Conservation (phyloP, 2,113 vertebrate species). For the Lethenteron camtschaticum region DNA sequence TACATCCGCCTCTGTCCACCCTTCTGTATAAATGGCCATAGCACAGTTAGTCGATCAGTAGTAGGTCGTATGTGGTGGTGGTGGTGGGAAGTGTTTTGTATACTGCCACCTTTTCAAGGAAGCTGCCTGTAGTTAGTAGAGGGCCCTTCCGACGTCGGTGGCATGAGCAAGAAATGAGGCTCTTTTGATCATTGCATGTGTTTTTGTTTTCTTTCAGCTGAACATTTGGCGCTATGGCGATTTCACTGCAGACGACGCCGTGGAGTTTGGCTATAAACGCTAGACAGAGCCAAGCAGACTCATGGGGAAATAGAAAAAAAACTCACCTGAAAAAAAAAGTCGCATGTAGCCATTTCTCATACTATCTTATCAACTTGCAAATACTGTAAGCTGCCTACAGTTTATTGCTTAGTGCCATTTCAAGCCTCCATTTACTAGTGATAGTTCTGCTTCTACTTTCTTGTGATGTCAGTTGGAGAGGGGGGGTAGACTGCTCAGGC, state of each 20-base stretch:
- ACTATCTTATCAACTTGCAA: too few relatives aligned
- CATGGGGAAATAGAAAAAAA: neutral
- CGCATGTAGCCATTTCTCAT: too few relatives aligned
- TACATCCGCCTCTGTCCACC: too few relatives aligned
- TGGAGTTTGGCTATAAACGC: slow-evolving; percentile 58
- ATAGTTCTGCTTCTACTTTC: too few relatives aligned
- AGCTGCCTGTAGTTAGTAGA: slow-evolving; percentile 19
- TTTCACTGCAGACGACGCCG: slow-evolving; percentile 57
- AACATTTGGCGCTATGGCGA: slow-evolving; percentile 84
- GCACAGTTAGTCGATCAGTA: too few relatives aligned
- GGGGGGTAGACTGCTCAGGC: too few relatives aligned
- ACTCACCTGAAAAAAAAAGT: too few relatives aligned
- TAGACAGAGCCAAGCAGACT: slow-evolving; percentile 15
- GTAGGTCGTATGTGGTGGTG: neutral
- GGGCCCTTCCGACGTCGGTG: slow-evolving; percentile 19
- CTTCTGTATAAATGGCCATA: too few relatives aligned
- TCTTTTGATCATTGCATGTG: neutral
- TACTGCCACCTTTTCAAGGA: neutral
- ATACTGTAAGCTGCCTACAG: too few relatives aligned
- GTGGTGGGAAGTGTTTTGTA: neutral
- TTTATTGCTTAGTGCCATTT: too few relatives aligned
- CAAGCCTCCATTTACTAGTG: too few relatives aligned
- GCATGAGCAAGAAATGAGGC: slow-evolving; percentile 7
- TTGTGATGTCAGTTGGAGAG: too few relatives aligned
- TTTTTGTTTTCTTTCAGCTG: slow-evolving; percentile 24